Evolutionary conservation across 2,888 invertebrate species (phyloP).

Genomic region (Drosophila mimetica): DNA sequence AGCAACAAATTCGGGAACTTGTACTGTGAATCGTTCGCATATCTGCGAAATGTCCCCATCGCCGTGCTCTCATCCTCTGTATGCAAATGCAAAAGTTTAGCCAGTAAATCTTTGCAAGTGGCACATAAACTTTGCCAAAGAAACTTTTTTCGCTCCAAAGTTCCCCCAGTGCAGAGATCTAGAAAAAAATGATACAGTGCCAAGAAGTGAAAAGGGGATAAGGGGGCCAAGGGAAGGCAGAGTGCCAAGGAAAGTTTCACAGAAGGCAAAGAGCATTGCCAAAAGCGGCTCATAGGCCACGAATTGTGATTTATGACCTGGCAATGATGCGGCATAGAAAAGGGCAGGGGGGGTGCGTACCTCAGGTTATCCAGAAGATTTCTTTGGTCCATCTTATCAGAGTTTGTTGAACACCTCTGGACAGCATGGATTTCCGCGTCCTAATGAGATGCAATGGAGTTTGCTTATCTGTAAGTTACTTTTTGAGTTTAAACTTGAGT

Average conservation of each 20-base stretch:
- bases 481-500: neutral
- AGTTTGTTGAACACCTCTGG: neutral
- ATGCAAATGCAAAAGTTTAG: constrained; percentile 78
- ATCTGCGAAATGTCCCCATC: constrained; percentile 26
- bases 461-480: neutral
- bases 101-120: constrained; percentile 80
- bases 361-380: constrained; percentile 16
- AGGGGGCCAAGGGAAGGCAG: constrained; percentile 12
- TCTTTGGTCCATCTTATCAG: neutral
- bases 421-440: constrained; percentile 1
- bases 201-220: constrained; percentile 37
- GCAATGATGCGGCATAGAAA: constrained; percentile 10
- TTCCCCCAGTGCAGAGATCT: constrained; percentile 54
- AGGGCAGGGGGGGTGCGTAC: neutral
- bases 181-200: constrained; percentile 74
- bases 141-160: constrained; percentile 62
- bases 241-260: constrained; percentile 30
- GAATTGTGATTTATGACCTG: constrained; percentile 40
- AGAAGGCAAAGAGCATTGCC: constrained; percentile 35
- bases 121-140: constrained; percentile 77
- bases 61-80: constrained; percentile 45
- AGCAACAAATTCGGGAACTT: constrained; percentile 23
- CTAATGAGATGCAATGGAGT: neutral
- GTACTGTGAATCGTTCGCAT: constrained; percentile 23
- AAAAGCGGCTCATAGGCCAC: constrained; percentile 36